phyloP scores from a whole-genome alignment of 53 echinoderm and acorn worm species.

The Astropecten irregularis region DNA sequence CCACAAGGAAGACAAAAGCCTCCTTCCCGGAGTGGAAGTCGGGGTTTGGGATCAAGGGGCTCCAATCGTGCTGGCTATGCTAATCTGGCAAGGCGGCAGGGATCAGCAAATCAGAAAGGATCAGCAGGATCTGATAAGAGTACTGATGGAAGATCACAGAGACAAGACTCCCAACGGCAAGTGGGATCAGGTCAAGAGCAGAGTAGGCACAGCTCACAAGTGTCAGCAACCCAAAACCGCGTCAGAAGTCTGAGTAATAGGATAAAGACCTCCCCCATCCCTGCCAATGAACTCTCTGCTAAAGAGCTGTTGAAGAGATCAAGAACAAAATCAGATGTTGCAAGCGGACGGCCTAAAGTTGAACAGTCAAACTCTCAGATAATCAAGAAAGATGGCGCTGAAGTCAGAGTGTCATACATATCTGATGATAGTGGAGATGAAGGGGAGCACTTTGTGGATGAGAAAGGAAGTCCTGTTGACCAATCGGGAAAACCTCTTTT shows the following conservation, averaged over 20 bases:
- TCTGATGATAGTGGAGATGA: conserved; percentile 97
- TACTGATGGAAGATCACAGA: not conserved
- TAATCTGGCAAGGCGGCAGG: not conserved
- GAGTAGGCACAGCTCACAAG: not conserved
- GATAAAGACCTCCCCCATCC: conserved; percentile 29
- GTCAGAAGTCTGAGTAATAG: not conserved
- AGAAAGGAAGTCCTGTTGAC: conserved; percentile 91
- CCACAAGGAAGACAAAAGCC: not conserved
- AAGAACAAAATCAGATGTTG: not conserved
- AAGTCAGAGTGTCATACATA: conserved; percentile 85
- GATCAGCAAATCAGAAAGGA: conserved; percentile 22
- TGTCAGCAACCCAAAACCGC: not conserved
- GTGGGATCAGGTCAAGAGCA: not conserved
- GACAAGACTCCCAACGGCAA: not conserved
- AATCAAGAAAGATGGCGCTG: conserved; percentile 55
- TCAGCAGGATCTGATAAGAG: not conserved
- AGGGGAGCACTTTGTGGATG: conserved; percentile 94
- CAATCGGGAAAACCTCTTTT: conserved; percentile 63
- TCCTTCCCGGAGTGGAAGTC: not conserved
- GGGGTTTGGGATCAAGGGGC: not conserved
- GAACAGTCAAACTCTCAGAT: conserved; percentile 27
- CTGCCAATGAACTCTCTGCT: conserved; percentile 38
- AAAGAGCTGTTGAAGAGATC: conserved; percentile 27
- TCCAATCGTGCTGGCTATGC: not conserved
- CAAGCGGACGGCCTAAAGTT: not conserved